Conservation (phyloP, 2,797 vertebrate species). For the Chloroceryle inda region DNA sequence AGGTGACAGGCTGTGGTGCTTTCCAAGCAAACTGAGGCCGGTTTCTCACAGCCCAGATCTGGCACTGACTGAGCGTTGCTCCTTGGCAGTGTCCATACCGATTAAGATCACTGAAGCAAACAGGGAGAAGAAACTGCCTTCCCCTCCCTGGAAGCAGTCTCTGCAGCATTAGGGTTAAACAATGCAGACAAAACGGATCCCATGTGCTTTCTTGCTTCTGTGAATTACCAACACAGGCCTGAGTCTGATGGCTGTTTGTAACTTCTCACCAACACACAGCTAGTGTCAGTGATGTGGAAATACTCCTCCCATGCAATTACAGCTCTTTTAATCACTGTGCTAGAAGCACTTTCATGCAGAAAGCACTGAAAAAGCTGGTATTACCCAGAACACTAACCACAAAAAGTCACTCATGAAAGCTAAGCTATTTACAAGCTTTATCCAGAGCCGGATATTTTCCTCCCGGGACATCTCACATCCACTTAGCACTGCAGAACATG, state of each 20-base stretch:
- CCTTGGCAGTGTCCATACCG: neutral
- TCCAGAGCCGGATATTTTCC: neutral
- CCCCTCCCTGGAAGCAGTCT: neutral
- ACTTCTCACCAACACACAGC: neutral
- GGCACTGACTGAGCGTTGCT: neutral
- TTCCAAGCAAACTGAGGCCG: neutral
- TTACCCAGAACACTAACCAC: neutral
- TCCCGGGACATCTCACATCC: neutral
- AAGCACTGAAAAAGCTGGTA: neutral
- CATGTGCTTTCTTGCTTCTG: neutral
- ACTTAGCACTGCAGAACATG: neutral
- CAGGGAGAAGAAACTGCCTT: neutral
- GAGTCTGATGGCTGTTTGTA: neutral
- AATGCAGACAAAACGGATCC: neutral
- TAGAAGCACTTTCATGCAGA: neutral
- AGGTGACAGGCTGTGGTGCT: neutral
- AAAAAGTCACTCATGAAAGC: neutral
- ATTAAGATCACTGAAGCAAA: slow-evolving; percentile 5
- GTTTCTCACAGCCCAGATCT: neutral
- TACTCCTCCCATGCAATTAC: neutral
- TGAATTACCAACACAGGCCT: neutral
- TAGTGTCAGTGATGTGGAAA: neutral
- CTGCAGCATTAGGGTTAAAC: neutral
- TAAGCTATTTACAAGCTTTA: neutral
- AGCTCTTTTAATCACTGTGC: neutral